A percentile compares a stretch with the other conserved stretches of the same genome.
These are phyloP conservation scores for Paracentrotus lividus DNA, from an alignment of 53 echinoderm and acorn worm genomes.

Conservation along the genomic window DNA sequence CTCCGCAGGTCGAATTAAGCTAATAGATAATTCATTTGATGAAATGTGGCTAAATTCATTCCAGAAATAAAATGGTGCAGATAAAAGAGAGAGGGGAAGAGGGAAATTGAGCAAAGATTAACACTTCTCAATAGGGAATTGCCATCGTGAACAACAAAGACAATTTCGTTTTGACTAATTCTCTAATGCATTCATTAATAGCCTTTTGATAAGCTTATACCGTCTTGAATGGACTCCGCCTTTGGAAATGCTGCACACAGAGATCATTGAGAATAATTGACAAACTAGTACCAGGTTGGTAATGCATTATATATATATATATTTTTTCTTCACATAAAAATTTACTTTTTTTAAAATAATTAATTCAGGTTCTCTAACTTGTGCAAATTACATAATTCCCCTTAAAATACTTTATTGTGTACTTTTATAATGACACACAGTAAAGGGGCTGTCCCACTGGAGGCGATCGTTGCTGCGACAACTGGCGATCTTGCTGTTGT, in stretches of 20 bases:
- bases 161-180: conserved; percentile 57
- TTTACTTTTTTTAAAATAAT: no score
- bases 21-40: conserved; percentile 74
- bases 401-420: no score
- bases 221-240: background rate
- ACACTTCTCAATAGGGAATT: conserved; percentile 58
- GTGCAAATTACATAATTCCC: no score
- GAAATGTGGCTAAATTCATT: conserved; percentile 68
- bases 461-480: no score
- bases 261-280: background rate
- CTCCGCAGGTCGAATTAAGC: conserved; percentile 71
- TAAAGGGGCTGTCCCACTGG: no score
- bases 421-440: no score
- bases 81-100: conserved; percentile 19
- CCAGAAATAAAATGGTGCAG: conserved; percentile 2
- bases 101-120: conserved; percentile 29
- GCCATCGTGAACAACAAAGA: conserved; percentile 12
- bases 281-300: background rate
- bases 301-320: no score
- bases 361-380: no score
- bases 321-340: no score
- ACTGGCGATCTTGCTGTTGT: no score
- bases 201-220: conserved; percentile 39
- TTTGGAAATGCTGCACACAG: background rate
- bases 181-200: conserved; percentile 59